Evolutionary conservation across 1,140 invertebrate genomes (phyloP).

Genomic region (Drosophila murphyi): DNA sequence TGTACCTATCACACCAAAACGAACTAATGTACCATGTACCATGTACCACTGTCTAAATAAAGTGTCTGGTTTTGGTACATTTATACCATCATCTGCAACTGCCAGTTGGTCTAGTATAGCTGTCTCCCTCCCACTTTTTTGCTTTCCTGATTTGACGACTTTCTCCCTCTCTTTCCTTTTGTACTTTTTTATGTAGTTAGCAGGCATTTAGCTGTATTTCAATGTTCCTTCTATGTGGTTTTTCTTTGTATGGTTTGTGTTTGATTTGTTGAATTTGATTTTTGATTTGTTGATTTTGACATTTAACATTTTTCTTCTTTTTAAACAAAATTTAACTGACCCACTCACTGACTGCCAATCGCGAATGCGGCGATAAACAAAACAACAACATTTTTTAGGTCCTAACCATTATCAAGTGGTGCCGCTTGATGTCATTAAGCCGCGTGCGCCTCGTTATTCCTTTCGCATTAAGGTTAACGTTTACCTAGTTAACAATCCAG

Average conservation of each 20-base stretch:
- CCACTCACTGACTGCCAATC: slow-evolving; percentile 22
- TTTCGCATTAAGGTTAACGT: slow-evolving; percentile 83
- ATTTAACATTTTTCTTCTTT: slow-evolving; percentile 35
- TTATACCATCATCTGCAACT: not conserved
- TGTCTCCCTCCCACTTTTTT: slow-evolving; percentile 9
- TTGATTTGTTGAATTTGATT: not conserved
- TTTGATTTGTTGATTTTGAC: not conserved
- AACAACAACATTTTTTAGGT: slow-evolving; percentile 47
- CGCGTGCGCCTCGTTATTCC: slow-evolving; percentile 77
- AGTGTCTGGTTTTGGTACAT: not conserved
- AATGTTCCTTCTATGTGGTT: slow-evolving; percentile 14
- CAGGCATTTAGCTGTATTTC: slow-evolving; percentile 9
- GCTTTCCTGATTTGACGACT: slow-evolving; percentile 5
- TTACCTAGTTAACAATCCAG: slow-evolving; percentile 78
- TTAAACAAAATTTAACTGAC: slow-evolving; percentile 11
- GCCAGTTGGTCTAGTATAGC: not conserved
- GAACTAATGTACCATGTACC: too few species aligned
- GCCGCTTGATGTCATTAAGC: slow-evolving; percentile 78
- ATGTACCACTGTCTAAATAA: too few species aligned
- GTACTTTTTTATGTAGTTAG: not conserved
- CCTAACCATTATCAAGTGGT: slow-evolving; percentile 81
- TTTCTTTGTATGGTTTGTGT: slow-evolving; percentile 4
- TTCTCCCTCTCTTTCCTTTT: slow-evolving; percentile 3
- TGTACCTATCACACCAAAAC: too few species aligned
- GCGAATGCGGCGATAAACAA: slow-evolving; percentile 4